Percentiles rank a stretch among this genome's conserved stretches.
phyloP scores from a whole-genome alignment of 2,797 vertebrate species.

The Agapornis canus region DNA sequence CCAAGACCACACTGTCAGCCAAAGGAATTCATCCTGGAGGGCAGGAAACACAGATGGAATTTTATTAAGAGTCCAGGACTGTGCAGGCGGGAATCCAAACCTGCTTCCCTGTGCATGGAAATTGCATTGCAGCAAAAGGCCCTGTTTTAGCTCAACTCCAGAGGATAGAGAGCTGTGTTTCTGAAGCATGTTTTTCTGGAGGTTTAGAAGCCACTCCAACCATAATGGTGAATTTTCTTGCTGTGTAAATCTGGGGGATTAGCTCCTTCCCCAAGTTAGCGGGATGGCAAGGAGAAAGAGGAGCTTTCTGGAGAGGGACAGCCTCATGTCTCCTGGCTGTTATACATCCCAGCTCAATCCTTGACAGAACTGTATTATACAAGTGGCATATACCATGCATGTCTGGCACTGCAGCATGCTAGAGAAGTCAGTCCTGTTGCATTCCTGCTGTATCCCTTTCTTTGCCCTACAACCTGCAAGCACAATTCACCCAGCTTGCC shows the following conservation, averaged over 20 bases:
- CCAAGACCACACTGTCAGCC: slow-evolving; percentile 8
- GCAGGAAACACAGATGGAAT: slow-evolving; percentile 58
- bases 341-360: not conserved
- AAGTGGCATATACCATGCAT: not conserved
- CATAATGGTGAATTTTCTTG: not conserved
- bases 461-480: not conserved
- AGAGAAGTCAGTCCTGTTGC: not conserved
- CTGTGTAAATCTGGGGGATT: not conserved
- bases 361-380: not conserved
- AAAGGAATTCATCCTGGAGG: not conserved
- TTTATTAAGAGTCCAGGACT: slow-evolving; percentile 23
- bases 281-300: not conserved
- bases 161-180: not conserved
- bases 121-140: not conserved
- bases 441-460: not conserved
- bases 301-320: not conserved
- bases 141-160: not conserved
- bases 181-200: not conserved
- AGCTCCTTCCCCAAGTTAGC: not conserved
- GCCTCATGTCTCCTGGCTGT: not conserved
- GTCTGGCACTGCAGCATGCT: not conserved
- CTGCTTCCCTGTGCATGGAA: not conserved
- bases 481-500: not conserved
- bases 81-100: not conserved
- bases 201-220: not conserved